Evolutionary conservation across 2,797 vertebrate species (phyloP).

Genomic region (Poeciliopsis paucimaculata): DNA sequence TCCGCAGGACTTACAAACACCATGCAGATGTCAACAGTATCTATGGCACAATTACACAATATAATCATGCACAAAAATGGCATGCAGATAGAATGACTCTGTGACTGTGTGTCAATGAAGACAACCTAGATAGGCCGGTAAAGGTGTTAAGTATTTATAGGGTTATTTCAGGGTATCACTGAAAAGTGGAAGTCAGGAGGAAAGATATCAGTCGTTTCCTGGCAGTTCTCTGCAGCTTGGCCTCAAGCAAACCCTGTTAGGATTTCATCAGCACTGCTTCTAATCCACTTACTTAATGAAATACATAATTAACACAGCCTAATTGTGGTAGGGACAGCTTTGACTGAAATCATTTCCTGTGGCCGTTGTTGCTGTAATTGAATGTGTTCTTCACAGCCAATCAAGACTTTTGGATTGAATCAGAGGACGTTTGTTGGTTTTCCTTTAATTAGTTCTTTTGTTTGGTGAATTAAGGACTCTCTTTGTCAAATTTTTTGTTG

Average conservation of each 20-base stretch:
- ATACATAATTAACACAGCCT: constrained; percentile 99
- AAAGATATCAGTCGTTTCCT: constrained; percentile 72
- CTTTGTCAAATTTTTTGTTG: constrained; percentile 10
- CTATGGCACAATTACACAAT: constrained; percentile 73
- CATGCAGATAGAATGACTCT: constrained; percentile 62
- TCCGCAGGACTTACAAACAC: constrained; percentile 65
- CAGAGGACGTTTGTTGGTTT: constrained; percentile 59
- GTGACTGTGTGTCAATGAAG: constrained; percentile 56
- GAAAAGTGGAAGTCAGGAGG: constrained; percentile 55
- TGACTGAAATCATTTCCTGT: constrained; percentile 99
- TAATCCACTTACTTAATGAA: constrained; percentile 99
- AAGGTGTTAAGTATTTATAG: constrained; percentile 74
- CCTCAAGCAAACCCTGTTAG: constrained; percentile 86
- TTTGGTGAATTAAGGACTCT: constrained; percentile 27
- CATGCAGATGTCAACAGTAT: constrained; percentile 72
- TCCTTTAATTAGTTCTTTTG: constrained; percentile 36
- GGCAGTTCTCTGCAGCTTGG: constrained; percentile 80
- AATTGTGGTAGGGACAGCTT: constrained; percentile 97
- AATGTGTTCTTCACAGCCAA: constrained; percentile 93
- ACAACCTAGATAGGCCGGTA: constrained; percentile 63
- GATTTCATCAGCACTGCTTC: constrained; percentile 94
- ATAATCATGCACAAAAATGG: constrained; percentile 51
- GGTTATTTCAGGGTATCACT: constrained; percentile 71
- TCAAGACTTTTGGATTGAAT: constrained; percentile 89
- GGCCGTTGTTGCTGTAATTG: constrained; percentile 95